Percentiles rank a stretch among this genome's conserved stretches.
Evolutionary conservation across 2,113 vertebrate species (phyloP).

Genomic region (Myiozetetes cayanensis): DNA sequence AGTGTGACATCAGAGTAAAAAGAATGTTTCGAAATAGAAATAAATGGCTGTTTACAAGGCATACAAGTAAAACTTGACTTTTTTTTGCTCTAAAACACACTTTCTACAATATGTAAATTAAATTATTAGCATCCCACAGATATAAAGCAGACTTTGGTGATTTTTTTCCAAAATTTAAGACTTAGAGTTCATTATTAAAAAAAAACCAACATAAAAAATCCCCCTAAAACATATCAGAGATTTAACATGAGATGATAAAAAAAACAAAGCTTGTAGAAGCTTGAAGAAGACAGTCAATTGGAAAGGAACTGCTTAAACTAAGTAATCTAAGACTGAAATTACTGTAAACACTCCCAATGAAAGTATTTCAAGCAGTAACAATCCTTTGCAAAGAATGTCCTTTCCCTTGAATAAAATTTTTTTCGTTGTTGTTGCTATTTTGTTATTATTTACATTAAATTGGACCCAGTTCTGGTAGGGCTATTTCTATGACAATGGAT

Average conservation of each 20-base stretch:
- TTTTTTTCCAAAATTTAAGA: neutral
- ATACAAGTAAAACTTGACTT: neutral
- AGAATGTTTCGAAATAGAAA: neutral
- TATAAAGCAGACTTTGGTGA: neutral
- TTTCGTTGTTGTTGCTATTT: neutral
- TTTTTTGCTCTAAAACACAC: neutral
- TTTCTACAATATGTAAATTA: neutral
- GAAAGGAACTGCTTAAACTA: neutral
- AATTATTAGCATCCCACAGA: neutral
- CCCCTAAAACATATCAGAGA: neutral
- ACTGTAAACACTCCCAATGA: neutral
- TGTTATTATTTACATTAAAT: neutral
- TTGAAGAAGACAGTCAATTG: neutral
- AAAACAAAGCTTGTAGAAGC: neutral
- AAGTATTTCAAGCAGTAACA: neutral
- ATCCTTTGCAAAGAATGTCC: neutral
- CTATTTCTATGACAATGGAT: neutral
- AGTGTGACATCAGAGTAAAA: neutral
- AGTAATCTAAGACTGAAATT: neutral
- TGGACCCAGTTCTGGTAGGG: neutral
- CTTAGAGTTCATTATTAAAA: neutral
- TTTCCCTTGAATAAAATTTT: neutral
- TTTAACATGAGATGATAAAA: neutral
- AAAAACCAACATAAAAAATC: neutral
- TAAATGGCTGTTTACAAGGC: neutral